Conservation (phyloP, 2,113 vertebrate species). For the Phalacrocorax brasilianus region DNA sequence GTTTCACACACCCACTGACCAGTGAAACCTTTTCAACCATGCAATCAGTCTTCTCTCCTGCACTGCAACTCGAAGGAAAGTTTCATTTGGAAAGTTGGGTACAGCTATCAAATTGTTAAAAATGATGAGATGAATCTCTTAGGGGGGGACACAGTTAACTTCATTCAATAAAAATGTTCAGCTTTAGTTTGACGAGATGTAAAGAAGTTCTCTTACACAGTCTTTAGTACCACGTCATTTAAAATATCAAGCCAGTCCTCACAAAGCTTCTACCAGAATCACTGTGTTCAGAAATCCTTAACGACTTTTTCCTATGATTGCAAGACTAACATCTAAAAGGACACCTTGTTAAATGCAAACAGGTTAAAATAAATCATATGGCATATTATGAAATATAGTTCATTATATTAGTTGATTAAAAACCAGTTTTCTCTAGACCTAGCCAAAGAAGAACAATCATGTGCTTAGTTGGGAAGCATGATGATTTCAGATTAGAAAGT, state of each 20-base stretch:
- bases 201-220: neutral
- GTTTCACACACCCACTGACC: neutral
- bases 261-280: neutral
- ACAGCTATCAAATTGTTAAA: neutral
- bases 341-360: neutral
- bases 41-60: neutral
- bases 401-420: neutral
- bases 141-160: neutral
- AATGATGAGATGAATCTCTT: neutral
- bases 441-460: neutral
- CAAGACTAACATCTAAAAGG: neutral
- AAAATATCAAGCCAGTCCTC: neutral
- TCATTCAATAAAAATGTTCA: neutral
- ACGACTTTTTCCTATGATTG: neutral
- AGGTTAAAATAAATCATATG: neutral
- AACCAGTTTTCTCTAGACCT: neutral
- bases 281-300: neutral
- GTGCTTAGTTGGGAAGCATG: neutral
- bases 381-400: neutral
- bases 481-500: neutral
- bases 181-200: neutral
- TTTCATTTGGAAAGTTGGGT: neutral
- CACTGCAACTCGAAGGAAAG: neutral
- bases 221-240: neutral
- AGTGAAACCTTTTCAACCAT: neutral